A percentile compares a stretch with the other conserved stretches of the same genome.
These are phyloP conservation scores for Macrostomum lignano DNA, from an alignment of 1,140 invertebrate species.

Conservation along the genomic window DNA sequence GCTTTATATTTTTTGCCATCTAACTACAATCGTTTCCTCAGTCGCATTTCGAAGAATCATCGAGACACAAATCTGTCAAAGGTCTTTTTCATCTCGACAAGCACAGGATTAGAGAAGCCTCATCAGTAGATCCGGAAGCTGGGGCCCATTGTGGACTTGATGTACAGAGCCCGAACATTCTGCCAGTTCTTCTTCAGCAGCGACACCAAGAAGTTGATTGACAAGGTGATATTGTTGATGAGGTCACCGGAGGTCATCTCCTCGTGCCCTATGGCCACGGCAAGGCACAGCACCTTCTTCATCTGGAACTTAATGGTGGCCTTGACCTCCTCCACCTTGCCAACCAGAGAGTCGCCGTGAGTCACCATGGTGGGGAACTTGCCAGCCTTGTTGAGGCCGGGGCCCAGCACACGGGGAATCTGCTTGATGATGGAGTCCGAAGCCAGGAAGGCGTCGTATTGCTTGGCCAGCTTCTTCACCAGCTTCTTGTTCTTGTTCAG, in stretches of 20 bases:
- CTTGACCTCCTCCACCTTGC: constrained; percentile 88
- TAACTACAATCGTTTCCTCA: no score
- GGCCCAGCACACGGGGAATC: constrained; percentile 86
- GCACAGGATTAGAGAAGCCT: no score
- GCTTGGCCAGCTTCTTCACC: constrained; percentile 73
- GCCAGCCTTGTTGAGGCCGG: constrained; percentile 94
- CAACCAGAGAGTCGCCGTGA: constrained; percentile 73
- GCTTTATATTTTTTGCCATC: no score
- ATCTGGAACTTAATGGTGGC: constrained; percentile 99
- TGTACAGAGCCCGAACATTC: constrained; percentile 85
- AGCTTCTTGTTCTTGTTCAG: constrained; percentile 99
- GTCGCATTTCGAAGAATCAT: no score
- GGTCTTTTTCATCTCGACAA: no score
- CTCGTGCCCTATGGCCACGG: constrained; percentile 89
- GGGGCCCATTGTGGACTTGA: constrained; percentile 92
- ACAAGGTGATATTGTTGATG: constrained; percentile 73
- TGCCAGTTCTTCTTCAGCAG: constrained; percentile 99
- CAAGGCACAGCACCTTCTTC: constrained; percentile 71
- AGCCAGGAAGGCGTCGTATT: constrained; percentile 90
- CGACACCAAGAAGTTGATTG: constrained; percentile 94
- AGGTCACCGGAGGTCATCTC: constrained; percentile 75
- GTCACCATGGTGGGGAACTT: constrained; percentile 93
- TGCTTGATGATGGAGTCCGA: constrained; percentile 95
- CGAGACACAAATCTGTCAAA: no score
- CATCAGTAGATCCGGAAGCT: constrained; percentile 86